These are phyloP conservation scores for Cydia fagiglandana DNA, from an alignment of 1,140 invertebrate species.

Conservation along the genomic window DNA sequence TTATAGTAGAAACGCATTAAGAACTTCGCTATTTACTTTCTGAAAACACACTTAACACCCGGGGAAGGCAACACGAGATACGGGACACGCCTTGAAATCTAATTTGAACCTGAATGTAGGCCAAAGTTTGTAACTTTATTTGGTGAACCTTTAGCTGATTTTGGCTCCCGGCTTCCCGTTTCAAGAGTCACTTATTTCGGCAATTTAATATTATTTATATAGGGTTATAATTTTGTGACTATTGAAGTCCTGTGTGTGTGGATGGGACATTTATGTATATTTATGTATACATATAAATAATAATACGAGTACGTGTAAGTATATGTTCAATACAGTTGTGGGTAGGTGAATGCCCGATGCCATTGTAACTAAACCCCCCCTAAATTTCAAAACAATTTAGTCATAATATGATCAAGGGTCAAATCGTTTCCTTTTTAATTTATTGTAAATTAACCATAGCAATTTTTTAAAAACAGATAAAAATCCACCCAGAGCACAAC, in stretches of 20 bases:
- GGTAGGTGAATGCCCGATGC: too few species aligned
- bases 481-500: too few species aligned
- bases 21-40: background rate
- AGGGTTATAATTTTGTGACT: background rate
- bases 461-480: too few species aligned
- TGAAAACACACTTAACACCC: background rate
- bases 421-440: too few species aligned
- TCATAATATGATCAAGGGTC: too few species aligned
- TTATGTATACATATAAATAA: too few species aligned
- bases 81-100: conserved; percentile 3
- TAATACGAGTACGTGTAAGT: too few species aligned
- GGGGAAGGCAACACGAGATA: background rate
- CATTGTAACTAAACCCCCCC: too few species aligned
- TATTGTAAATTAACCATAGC: too few species aligned
- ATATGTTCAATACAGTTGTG: too few species aligned
- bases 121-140: conserved; percentile 31
- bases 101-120: conserved; percentile 22
- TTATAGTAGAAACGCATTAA: background rate
- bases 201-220: background rate
- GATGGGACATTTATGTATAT: too few species aligned
- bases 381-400: too few species aligned
- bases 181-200: background rate
- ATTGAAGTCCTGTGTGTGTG: background rate
- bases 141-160: conserved; percentile 21
- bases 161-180: background rate